Evolutionary conservation across 2,888 invertebrate genomes (phyloP).

Genomic region (Physocephala rufipes): DNA sequence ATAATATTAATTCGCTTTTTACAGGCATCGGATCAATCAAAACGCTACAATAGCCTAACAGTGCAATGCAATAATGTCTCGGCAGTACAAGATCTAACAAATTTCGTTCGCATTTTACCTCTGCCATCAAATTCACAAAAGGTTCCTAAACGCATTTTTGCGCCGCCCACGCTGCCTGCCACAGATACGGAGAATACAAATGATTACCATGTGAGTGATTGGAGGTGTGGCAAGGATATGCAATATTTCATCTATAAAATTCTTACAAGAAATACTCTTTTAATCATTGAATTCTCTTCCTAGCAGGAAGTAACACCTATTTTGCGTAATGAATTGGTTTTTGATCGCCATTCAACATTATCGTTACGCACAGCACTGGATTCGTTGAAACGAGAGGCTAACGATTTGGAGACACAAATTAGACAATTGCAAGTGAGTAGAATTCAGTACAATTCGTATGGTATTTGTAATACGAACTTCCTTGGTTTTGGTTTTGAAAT

Average conservation of each 20-base stretch:
- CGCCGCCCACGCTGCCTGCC: constrained; percentile 74
- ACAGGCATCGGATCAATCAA: constrained; percentile 83
- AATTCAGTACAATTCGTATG: constrained; percentile 1
- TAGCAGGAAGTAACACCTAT: constrained; percentile 76
- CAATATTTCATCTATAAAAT: too few relatives aligned
- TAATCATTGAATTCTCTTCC: too few relatives aligned
- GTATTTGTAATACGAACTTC: not conserved
- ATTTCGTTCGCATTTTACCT: constrained; percentile 79
- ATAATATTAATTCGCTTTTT: too few relatives aligned
- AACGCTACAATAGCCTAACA: constrained; percentile 83
- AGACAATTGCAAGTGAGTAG: constrained; percentile 76
- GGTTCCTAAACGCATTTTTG: constrained; percentile 68
- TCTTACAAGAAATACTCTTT: too few relatives aligned
- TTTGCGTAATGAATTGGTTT: constrained; percentile 83
- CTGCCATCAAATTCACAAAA: constrained; percentile 67
- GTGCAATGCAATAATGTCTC: constrained; percentile 81
- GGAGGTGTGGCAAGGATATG: too few relatives aligned
- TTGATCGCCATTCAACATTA: constrained; percentile 77
- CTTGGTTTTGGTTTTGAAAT: not conserved
- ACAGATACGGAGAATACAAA: constrained; percentile 60
- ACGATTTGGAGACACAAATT: constrained; percentile 86
- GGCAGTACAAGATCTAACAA: constrained; percentile 68
- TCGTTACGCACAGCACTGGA: constrained; percentile 80
- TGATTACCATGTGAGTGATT: constrained; percentile 67
- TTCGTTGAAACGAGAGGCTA: constrained; percentile 82